Evolutionary conservation across 2,888 invertebrate species (phyloP), one percentile per base, ranked within the genome.

Genomic region (Eristalis pertinax): DNA sequence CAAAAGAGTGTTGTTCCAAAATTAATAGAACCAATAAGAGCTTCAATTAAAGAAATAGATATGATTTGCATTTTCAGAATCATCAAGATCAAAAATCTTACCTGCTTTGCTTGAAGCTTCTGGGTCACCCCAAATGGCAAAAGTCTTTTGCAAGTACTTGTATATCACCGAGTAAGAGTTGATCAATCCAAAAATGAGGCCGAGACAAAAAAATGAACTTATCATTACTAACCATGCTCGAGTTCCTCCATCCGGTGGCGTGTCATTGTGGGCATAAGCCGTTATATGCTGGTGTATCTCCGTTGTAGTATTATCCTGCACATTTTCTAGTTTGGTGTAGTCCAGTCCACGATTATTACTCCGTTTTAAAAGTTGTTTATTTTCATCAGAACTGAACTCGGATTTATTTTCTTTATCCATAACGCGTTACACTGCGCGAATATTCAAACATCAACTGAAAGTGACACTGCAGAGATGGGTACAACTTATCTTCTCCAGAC

Each of bases 31-130:
- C 87, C 87, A 65, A 88, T 84, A 1, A 88, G 87, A 77, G 87
- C 87, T 88, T 26, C 15, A 26, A 56, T 13, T 0, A 5, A 58
- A 13, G 4, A 13, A 29, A 26, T 68, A 10, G 19, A 24, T 19
- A 19, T 7, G 8, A 50, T 19, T 19, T 19, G 2, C 5, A 19
- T 2, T 8, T 50, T 50, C 1, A n/a, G 8, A 19, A 50, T 50
- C 7, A 19, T 4, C 8, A 19, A n/a, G 26, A 26, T 26, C n/a
- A n/a, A 26, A 1, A 2, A 5, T 62, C 70, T 24, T 72, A 88
- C 87, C 87, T 62, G 87, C 87, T 77, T 88, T 88, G 32, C 87
- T 88, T 41, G 87, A 88, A 11, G 87, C 84, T 75, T 88, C 87
- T 4, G 79, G 84, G 29, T 80, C 87, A 19, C 69, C 62, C 62